Percentiles rank a stretch among this genome's conserved stretches.
phyloP scores from a whole-genome alignment of 2,797 vertebrate genomes.

The Rhabdophis nuchalis region DNA sequence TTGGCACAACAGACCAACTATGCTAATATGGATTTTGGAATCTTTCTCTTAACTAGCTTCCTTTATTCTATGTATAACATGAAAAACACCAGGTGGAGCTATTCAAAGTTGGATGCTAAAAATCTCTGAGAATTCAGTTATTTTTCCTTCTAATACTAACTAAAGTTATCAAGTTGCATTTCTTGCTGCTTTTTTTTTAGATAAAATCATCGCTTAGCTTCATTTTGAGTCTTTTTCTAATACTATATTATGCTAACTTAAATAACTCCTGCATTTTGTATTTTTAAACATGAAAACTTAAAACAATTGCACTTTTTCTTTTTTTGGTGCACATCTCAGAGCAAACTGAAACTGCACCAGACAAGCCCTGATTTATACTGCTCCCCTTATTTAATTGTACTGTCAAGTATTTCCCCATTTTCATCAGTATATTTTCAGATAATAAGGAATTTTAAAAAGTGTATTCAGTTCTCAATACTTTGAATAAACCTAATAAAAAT shows the following conservation, averaged over 20 bases:
- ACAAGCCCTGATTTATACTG: not conserved
- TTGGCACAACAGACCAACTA: not conserved
- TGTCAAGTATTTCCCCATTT: not conserved
- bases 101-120: not conserved
- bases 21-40: not conserved
- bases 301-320: not conserved
- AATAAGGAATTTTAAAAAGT: not conserved
- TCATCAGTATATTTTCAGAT: not conserved
- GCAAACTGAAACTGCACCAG: not conserved
- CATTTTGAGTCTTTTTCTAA: not conserved
- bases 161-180: not conserved
- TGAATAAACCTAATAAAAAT: not conserved
- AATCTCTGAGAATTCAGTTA: not conserved
- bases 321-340: not conserved
- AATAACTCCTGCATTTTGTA: not conserved
- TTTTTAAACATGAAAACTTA: not conserved
- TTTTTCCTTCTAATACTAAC: not conserved
- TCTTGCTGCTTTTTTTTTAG: not conserved
- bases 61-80: not conserved
- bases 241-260: not conserved
- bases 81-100: not conserved
- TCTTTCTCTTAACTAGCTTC: not conserved
- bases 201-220: not conserved
- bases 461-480: not conserved
- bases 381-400: not conserved